phyloP scores from a whole-genome alignment of 2,888 invertebrate genomes.

The Caenorhabditis japonica region DNA sequence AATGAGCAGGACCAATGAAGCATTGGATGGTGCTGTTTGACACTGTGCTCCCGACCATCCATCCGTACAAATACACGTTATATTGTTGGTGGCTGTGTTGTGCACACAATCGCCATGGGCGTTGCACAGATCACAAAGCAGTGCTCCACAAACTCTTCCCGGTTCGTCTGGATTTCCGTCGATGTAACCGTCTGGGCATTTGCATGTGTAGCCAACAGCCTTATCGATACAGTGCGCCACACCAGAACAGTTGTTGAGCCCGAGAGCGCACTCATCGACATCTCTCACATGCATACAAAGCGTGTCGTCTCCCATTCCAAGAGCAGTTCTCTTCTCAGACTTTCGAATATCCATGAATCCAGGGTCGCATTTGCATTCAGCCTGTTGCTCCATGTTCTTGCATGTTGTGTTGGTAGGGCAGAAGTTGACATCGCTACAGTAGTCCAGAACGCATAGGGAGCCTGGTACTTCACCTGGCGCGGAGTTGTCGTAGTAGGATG shows the following conservation, averaged over 20 bases:
- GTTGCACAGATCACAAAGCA: constrained; percentile 75
- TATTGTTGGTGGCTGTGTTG: constrained; percentile 73
- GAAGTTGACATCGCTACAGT: constrained; percentile 81
- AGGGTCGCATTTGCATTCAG: constrained; percentile 89
- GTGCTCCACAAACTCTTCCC: constrained; percentile 74
- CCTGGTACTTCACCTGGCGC: constrained; percentile 70
- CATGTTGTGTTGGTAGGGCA: constrained; percentile 92
- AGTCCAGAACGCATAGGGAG: constrained; percentile 73
- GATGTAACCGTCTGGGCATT: constrained; percentile 75
- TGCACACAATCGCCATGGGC: constrained; percentile 74
- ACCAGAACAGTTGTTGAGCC: constrained; percentile 76
- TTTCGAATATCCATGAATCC: constrained; percentile 84
- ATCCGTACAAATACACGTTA: constrained; percentile 75
- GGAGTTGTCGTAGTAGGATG: constrained; percentile 73
- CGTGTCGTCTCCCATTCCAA: constrained; percentile 68
- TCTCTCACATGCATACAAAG: constrained; percentile 72
- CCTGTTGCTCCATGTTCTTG: constrained; percentile 90
- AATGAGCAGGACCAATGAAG: constrained; percentile 71
- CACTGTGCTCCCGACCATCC: constrained; percentile 75
- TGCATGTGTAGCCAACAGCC: constrained; percentile 74
- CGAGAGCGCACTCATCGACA: constrained; percentile 77
- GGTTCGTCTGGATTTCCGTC: constrained; percentile 75
- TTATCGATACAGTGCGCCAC: constrained; percentile 76
- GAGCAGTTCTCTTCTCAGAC: constrained; percentile 66
- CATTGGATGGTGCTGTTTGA: constrained; percentile 73